Conservation (phyloP, 2,888 invertebrate genomes). For the Agonopterix arenella region DNA sequence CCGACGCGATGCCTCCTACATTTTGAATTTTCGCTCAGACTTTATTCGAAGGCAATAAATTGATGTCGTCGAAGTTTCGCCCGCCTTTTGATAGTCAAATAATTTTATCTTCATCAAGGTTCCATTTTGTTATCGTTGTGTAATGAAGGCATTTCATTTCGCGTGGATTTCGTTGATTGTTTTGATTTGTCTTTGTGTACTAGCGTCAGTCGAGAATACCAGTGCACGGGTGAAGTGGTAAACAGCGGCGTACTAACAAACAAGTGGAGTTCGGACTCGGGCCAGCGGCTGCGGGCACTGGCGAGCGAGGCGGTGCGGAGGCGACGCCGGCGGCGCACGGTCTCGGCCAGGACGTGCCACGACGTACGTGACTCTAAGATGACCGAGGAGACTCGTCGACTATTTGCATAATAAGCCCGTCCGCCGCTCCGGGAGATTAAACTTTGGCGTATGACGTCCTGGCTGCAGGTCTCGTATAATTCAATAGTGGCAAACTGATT, state of each 20-base stretch:
- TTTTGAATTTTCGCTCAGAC: constrained; percentile 50
- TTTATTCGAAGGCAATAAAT: constrained; percentile 56
- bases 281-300: neutral
- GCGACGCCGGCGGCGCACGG: constrained; percentile 9
- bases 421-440: constrained; percentile 68
- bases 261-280: neutral
- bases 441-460: constrained; percentile 69
- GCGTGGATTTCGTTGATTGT: constrained; percentile 14
- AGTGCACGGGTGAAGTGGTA: neutral
- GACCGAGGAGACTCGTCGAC: constrained; percentile 55
- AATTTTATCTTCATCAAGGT: constrained; percentile 58
- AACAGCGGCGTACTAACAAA: neutral
- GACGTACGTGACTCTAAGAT: constrained; percentile 57
- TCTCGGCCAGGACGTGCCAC: constrained; percentile 21
- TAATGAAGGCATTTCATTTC: constrained; percentile 43
- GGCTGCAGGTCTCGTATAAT: constrained; percentile 67
- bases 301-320: neutral
- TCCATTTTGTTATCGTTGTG: constrained; percentile 43
- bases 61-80: constrained; percentile 52
- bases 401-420: constrained; percentile 72
- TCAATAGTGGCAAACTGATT: constrained; percentile 74
- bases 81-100: constrained; percentile 62
- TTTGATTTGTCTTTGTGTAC: neutral
- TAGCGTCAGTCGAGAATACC: neutral
- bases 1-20: constrained; percentile 43